A percentile compares a stretch with the other conserved stretches of the same genome.
Conservation (phyloP, 1,140 invertebrate species). For the Meloidogyne chitwoodi region DNA sequence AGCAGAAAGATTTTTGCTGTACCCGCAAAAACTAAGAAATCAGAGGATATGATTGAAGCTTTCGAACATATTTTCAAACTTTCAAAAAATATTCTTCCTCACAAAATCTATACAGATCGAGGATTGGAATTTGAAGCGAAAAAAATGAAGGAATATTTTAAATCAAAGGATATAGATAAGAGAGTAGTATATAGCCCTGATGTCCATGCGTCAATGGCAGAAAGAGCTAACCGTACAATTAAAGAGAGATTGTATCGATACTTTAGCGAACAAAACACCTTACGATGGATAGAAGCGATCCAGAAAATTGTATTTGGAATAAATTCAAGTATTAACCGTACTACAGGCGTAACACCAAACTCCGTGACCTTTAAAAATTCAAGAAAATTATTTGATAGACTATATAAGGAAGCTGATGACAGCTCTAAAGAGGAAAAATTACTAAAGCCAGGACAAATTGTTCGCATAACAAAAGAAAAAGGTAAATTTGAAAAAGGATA, state of each 20-base stretch:
- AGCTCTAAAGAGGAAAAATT: no score
- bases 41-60: conserved; percentile 14
- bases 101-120: conserved; percentile 28
- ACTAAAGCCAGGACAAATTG: neutral
- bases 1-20: conserved; percentile 29
- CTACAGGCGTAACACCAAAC: neutral
- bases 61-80: conserved; percentile 20
- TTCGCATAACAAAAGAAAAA: conserved; percentile 10
- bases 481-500: conserved; percentile 1
- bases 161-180: conserved; percentile 12
- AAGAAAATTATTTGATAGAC: no score
- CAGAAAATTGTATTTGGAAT: conserved; percentile 34
- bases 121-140: conserved; percentile 21
- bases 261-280: conserved; percentile 31
- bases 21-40: conserved; percentile 25
- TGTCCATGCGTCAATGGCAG: conserved; percentile 33
- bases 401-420: no score
- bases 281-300: conserved; percentile 27
- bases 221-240: conserved; percentile 34
- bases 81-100: neutral
- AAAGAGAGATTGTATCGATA: conserved; percentile 32
- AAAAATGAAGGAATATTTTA: conserved; percentile 25
- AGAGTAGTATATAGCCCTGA: neutral
- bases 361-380: conserved; percentile 28
- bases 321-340: conserved; percentile 22